Conservation (phyloP, 2,113 vertebrate genomes). For the Cavia porcellus region DNA sequence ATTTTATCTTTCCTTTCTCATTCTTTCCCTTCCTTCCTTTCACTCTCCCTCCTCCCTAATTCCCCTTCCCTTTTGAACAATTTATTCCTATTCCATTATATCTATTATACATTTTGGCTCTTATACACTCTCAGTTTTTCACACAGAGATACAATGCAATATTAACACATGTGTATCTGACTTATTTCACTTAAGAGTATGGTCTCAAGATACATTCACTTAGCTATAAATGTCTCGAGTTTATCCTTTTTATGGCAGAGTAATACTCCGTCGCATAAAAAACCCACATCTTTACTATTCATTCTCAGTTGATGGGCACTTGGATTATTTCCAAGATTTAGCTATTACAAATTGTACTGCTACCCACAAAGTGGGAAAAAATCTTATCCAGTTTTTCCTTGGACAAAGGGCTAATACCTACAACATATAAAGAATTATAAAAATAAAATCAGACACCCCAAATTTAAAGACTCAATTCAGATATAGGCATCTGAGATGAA, state of each 20-base stretch:
- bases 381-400: not conserved
- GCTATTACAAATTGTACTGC: not conserved
- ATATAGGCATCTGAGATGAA: not conserved
- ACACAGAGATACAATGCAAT: not conserved
- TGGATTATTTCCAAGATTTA: not conserved
- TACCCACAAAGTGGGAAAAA: not conserved
- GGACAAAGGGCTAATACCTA: not conserved
- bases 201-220: not conserved
- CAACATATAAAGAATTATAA: not conserved
- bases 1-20: not conserved
- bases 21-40: not conserved
- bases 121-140: not conserved
- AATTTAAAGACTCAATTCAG: not conserved
- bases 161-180: not conserved
- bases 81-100: not conserved
- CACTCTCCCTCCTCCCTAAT: not conserved
- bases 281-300: not conserved
- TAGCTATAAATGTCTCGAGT: not conserved
- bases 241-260: not conserved
- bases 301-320: not conserved
- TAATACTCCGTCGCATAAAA: not conserved
- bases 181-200: not conserved
- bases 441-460: not conserved
- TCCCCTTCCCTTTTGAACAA: not conserved
- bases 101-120: not conserved